Evolutionary conservation across 2,113 vertebrate genomes (phyloP), one percentile per base, ranked within the genome.

Genomic region (Cichladusa arquata): DNA sequence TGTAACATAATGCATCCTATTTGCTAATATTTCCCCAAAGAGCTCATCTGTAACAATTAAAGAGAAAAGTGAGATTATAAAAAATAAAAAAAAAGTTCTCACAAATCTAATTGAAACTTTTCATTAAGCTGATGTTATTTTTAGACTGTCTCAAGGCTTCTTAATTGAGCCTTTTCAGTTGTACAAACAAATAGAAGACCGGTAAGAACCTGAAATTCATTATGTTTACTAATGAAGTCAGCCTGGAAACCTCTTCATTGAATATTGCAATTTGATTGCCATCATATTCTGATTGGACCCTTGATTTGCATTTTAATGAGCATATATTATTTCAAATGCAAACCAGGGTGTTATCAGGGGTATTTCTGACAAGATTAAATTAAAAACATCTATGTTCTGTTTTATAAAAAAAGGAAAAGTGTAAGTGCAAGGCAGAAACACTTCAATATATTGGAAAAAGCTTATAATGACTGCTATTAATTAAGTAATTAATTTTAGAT

Each of bases 211-310:
- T 97, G 93, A 97, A 97, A 97, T 98, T 97, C 96, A 91, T 97
- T 96, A 93, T 94, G 88, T 96, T 96, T 97, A 97, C 95, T 98
- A 97, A 98, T 97, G 96, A 98, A 98, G 92, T 93, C 92, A 95
- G 91, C 83, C 94, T 97, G 91, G 92, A 96, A 97, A 97, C 74
- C 84, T 97, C 92, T 97, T 97, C 97, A 97, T 97, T 97, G 94
- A 98, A 96, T 98, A 96, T 96, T 97, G 92, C 78, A 92, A 94
- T 97, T 97, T 98, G 97, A 97, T 97, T 98, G 95, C 95, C 81
- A 95, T 97, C 94, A 90, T 93, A 95, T 97, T 98, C 92, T 98
- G 97, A 98, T 98, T 98, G 97, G 97, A 95, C 95, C 29, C 88
- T 97, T 94, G 95, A 97, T 98, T 97, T 97, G 73, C 92, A 98